Conservation (phyloP, 2,113 vertebrate species). For the Atlantisia rogersi region DNA sequence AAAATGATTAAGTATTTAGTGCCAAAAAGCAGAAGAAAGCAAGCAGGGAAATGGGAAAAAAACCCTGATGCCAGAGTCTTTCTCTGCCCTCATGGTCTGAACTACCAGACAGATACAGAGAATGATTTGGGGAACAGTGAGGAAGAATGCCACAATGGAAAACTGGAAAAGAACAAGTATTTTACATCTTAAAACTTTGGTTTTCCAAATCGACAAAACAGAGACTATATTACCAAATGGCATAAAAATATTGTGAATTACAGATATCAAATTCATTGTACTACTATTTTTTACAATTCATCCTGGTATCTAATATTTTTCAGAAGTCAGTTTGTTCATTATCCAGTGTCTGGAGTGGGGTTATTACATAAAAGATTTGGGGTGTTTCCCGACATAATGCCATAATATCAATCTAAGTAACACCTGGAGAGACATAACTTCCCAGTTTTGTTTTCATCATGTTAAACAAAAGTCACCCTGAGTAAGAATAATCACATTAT, state of each 20-base stretch:
- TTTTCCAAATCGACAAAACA: not conserved
- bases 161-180: not conserved
- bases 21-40: not conserved
- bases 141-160: not conserved
- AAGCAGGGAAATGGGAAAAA: not conserved
- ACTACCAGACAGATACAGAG: not conserved
- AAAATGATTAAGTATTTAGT: not conserved
- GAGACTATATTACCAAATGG: not conserved
- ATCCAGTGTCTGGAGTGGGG: not conserved
- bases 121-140: not conserved
- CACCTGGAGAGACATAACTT: not conserved
- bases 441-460: not conserved
- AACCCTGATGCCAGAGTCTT: not conserved
- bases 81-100: not conserved
- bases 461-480: not conserved
- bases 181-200: not conserved
- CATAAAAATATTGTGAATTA: not conserved
- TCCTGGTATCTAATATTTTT: not conserved
- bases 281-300: not conserved
- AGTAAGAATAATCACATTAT: not conserved
- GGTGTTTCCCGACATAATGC: not conserved
- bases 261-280: not conserved
- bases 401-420: not conserved
- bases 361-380: not conserved
- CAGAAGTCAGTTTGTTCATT: not conserved